Conservation (phyloP, 2,888 invertebrate species). For the Amphiduros pacificus region DNA sequence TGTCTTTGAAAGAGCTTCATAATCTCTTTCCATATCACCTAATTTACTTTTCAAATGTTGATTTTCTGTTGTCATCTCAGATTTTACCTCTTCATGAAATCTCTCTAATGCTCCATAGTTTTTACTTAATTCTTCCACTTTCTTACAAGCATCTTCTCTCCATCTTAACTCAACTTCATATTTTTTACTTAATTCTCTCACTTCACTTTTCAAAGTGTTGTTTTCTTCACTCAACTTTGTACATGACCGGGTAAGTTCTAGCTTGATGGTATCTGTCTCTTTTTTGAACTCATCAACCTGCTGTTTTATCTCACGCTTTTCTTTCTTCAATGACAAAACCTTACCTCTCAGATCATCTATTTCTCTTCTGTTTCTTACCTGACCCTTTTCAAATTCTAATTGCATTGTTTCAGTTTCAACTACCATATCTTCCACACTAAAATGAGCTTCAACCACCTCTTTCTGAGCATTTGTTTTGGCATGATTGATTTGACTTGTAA, state of each 20-base stretch:
- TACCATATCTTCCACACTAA: constrained; percentile 10
- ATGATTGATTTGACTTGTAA: constrained; percentile 3
- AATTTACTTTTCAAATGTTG: constrained; percentile 9
- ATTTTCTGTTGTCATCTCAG: constrained; percentile 16
- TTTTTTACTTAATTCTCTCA: constrained; percentile 11
- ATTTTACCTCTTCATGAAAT: constrained; percentile 14
- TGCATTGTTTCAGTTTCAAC: constrained; percentile 9
- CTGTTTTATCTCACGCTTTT: constrained; percentile 3
- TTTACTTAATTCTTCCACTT: not conserved
- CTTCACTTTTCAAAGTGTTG: constrained; percentile 4
- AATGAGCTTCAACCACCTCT: constrained; percentile 6
- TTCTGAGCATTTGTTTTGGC: constrained; percentile 10
- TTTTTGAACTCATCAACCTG: not conserved
- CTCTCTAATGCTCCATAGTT: constrained; percentile 1
- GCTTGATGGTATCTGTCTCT: constrained; percentile 4
- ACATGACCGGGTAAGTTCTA: constrained; percentile 1
- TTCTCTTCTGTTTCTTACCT: constrained; percentile 4
- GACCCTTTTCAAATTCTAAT: constrained; percentile 3
- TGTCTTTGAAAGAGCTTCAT: constrained; percentile 25
- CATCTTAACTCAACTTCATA: not conserved
- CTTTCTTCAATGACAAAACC: constrained; percentile 7
- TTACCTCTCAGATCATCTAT: constrained; percentile 6
- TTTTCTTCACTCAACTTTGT: constrained; percentile 9
- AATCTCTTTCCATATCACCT: constrained; percentile 20
- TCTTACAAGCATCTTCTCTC: constrained; percentile 11